Evolutionary conservation across 2,888 invertebrate species (phyloP), one percentile per base, ranked within the genome.

Genomic region (Parnassius smintheus): DNA sequence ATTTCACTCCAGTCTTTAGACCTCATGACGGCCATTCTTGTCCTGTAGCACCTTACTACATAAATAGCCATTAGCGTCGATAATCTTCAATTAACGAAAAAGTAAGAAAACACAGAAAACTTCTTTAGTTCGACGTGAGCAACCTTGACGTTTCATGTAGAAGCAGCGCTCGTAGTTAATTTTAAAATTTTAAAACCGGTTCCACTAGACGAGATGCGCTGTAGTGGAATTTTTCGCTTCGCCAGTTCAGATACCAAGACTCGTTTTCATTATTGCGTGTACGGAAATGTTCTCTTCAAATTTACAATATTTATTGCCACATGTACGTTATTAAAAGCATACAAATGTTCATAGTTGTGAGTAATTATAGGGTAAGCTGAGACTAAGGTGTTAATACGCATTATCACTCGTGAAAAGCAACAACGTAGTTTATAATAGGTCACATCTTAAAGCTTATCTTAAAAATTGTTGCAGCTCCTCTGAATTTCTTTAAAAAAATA

Each of bases 171-270:
- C 65, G 65, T 66, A 61, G 65, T 67, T 71, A 65, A 76, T 79
- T 80, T 78, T 75, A 74, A 80, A 77, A 50, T 49, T 41, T 76
- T 66, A 59, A 74, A 86, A 87, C 88, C 82, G 85, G 88, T 88
- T 84, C 66, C 66, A 70, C 78, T 80, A 82, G 82, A 80, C 72
- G 70, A 72, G 76, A 81, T 79, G 77, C 76, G 75, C 76, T 72
- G 77, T 77, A 76, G 82, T 86, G 87, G 88, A 88, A 85, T 85
- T 82, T 86, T 88, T 86, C 80, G 60, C 62, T 63, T 52, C 48
- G 52, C 59, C 44, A 25, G 63, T 56, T 59, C 42, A 62, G 53
- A 61, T 56, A 56, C 45, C 41, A 48, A 54, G 49, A 48, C 54
- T 50, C 12, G 57, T 59, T 54, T 64, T 54, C 53, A 59, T 66